Evolutionary conservation across 2,888 invertebrate species (phyloP), one percentile per base, ranked within the genome.

Genomic region (Drosophila paranaensis): DNA sequence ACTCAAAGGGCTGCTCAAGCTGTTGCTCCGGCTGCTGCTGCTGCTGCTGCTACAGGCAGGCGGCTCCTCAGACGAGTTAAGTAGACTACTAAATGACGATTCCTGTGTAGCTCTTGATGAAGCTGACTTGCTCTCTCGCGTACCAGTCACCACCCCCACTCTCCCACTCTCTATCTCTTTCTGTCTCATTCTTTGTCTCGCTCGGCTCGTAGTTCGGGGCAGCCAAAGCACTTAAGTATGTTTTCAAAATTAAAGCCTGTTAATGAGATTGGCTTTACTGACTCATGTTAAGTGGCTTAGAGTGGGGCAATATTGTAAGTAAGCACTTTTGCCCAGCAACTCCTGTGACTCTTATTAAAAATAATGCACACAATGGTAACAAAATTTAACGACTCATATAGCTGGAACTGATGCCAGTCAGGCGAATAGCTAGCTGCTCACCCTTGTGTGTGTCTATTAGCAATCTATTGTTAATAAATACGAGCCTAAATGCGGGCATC

Each of bases 201-300:
- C 25, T 13, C 6, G 6, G 45, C 51, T 43, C 39, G 42, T 14
- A 30, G 55, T 39, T 51, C 46, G 51, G 65, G 56, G 46, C 51
- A 66, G 66, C 60, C 68, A 53, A 62, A 67, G 82, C 82, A 82
- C 86, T 89, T 89, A 86, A 86, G 90, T 88, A 82, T 86, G 90
- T 86, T 86, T 86, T 86, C 78, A 86, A 86, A 86, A 89, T 86
- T 86, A 86, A 86, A 86, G 90, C 88, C 90, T 82, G 88, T 86
- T 86, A 86, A 86, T 86, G 90, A 89, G 86, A 86, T 86, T 86
- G 86, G 90, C 86, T 88, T 85, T 82, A 79, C 88, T 77, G 88
- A 85, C 86, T 86, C 86, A 85, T 82, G 86, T 86, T 86, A 86
- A 86, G 90, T 86, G 90, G 88, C 86, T 89, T 89, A 77, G 80